Conservation (phyloP, 2,797 vertebrate genomes). For the Anguilla anguilla region DNA sequence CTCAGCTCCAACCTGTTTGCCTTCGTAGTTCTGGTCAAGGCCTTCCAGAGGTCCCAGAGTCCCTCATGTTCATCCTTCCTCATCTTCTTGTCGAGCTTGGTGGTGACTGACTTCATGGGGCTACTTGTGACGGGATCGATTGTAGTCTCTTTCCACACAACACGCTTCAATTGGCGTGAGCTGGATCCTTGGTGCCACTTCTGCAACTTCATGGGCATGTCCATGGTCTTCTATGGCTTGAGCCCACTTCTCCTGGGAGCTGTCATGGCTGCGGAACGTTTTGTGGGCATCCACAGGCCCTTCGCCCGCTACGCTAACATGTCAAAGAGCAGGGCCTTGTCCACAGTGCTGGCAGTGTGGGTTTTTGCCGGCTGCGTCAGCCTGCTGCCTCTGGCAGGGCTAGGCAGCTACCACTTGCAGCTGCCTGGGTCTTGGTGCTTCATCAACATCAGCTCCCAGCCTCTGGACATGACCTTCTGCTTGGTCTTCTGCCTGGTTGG, state of each 20-base stretch:
- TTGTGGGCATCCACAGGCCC: slow-evolving; percentile 86
- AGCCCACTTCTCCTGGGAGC: slow-evolving; percentile 87
- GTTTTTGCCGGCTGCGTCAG: slow-evolving; percentile 73
- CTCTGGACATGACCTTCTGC: slow-evolving; percentile 72
- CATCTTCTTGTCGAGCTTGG: slow-evolving; percentile 86
- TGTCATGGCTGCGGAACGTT: slow-evolving; percentile 88
- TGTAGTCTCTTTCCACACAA: slow-evolving; percentile 80
- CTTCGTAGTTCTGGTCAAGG: slow-evolving; percentile 78
- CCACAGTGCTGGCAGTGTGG: slow-evolving; percentile 82
- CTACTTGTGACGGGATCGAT: slow-evolving; percentile 83
- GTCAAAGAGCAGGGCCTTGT: slow-evolving; percentile 75
- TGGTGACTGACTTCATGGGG: slow-evolving; percentile 90
- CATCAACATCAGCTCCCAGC: slow-evolving; percentile 77
- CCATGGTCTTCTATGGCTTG: slow-evolving; percentile 94
- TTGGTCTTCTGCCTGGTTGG: slow-evolving; percentile 84
- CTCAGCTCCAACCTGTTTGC: slow-evolving; percentile 90
- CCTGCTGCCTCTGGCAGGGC: slow-evolving; percentile 77
- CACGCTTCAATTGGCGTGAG: slow-evolving; percentile 73
- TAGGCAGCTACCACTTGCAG: slow-evolving; percentile 88
- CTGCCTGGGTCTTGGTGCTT: slow-evolving; percentile 94
- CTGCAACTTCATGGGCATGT: slow-evolving; percentile 91
- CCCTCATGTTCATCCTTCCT: slow-evolving; percentile 84
- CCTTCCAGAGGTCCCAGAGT: slow-evolving; percentile 69
- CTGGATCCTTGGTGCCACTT: slow-evolving; percentile 84
- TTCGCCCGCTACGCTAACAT: slow-evolving; percentile 75